phyloP scores from a whole-genome alignment of 2,113 vertebrate species.

The Solea solea region DNA sequence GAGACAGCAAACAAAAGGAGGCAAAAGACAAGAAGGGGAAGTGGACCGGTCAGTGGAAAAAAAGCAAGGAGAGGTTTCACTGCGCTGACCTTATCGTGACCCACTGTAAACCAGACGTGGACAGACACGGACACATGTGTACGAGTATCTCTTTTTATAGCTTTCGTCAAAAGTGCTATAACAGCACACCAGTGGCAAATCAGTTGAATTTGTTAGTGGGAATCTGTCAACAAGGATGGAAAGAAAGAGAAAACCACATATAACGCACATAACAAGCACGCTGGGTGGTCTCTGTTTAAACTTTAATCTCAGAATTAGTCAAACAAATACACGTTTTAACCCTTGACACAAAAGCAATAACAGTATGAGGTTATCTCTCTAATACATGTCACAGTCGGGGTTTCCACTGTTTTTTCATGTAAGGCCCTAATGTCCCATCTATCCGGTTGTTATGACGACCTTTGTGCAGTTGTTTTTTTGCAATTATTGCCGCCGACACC shows the following conservation, averaged over 20 bases:
- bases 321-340: background rate
- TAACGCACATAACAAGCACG: background rate
- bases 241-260: conserved; percentile 2
- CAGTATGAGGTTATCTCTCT: too few species aligned
- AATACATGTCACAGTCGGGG: background rate
- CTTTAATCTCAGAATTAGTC: background rate
- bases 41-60: conserved; percentile 8
- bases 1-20: conserved; percentile 57
- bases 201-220: background rate
- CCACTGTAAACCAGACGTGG: background rate
- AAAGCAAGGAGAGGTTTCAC: background rate
- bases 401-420: background rate
- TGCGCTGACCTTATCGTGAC: conserved; percentile 12
- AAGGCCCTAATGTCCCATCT: too few species aligned
- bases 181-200: background rate
- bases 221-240: conserved; percentile 8
- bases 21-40: conserved; percentile 28
- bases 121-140: background rate
- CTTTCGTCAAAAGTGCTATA: conserved; percentile 4
- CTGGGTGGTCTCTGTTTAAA: conserved; percentile 11
- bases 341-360: too few species aligned
- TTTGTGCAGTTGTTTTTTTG: too few species aligned
- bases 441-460: background rate
- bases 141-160: background rate
- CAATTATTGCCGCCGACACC: background rate